Percentiles rank a stretch among this genome's conserved stretches.
These are phyloP conservation scores for Marronus borbonicus DNA, from an alignment of 2,888 invertebrate genomes.

Conservation along the genomic window DNA sequence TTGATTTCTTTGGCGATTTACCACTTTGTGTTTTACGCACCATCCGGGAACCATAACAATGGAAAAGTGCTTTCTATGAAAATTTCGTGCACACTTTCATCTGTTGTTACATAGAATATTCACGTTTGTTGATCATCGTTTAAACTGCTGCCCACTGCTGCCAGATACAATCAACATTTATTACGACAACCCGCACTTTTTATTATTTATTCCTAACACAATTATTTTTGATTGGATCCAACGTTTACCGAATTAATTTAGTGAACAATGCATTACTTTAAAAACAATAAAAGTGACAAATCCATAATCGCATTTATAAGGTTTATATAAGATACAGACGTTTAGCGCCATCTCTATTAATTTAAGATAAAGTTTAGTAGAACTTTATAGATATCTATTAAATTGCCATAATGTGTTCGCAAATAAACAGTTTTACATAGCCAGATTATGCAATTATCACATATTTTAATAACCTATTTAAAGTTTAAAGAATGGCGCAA, in stretches of 20 bases:
- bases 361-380: no score
- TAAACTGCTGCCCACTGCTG: no score
- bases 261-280: not conserved
- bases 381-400: no score
- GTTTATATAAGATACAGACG: slow-evolving; percentile 4
- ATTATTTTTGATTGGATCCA: slow-evolving; percentile 6
- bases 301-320: not conserved
- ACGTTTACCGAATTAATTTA: slow-evolving; percentile 21
- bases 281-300: slow-evolving; percentile 23
- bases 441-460: no score
- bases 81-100: slow-evolving; percentile 24
- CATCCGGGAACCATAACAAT: slow-evolving; percentile 71
- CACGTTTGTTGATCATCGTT: not conserved
- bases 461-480: no score
- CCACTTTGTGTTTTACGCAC: slow-evolving; percentile 78
- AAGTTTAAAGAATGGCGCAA: no score
- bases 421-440: no score
- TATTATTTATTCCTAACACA: not conserved
- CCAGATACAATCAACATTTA: not conserved
- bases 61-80: slow-evolving; percentile 9
- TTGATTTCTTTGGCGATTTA: slow-evolving; percentile 77
- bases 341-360: not conserved
- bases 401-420: no score
- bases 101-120: slow-evolving; percentile 12
- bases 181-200: not conserved